A percentile compares a stretch with the other conserved stretches of the same genome.
Conservation (phyloP, 2,113 vertebrate species). For the Varanus salvator region DNA sequence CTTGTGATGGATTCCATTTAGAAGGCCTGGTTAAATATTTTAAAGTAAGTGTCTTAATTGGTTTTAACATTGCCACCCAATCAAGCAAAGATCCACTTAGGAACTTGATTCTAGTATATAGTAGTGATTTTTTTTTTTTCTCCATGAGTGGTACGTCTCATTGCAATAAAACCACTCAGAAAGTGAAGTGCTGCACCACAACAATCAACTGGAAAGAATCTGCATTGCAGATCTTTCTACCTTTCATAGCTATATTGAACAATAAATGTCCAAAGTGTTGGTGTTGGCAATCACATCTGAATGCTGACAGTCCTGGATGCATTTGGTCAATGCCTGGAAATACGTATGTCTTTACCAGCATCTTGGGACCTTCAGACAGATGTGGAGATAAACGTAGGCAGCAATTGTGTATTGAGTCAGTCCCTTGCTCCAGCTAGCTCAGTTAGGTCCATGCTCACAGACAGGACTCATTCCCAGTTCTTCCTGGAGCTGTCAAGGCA, state of each 20-base stretch:
- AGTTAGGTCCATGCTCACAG: not conserved
- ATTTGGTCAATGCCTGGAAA: not conserved
- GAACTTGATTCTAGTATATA: constrained; percentile 14
- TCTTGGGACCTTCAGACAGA: not conserved
- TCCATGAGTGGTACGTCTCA: not conserved
- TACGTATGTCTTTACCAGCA: not conserved
- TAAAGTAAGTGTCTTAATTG: constrained; percentile 45
- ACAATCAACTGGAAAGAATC: not conserved
- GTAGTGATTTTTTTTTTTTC: constrained; percentile 7
- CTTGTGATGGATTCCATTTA: constrained; percentile 41
- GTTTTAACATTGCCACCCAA: constrained; percentile 50
- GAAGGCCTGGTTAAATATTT: constrained; percentile 44
- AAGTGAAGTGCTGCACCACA: not conserved
- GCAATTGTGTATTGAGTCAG: no score
- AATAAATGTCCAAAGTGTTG: not conserved
- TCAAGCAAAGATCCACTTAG: not conserved
- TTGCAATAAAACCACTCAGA: constrained; percentile 14
- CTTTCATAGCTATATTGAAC: constrained; percentile 11
- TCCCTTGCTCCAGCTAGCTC: not conserved
- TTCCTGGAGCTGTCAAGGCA: not conserved
- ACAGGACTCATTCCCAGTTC: not conserved
- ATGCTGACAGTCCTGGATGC: not conserved
- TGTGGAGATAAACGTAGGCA: no score
- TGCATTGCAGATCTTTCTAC: not conserved
- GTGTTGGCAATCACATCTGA: not conserved